Evolutionary conservation across 2,113 vertebrate genomes (phyloP).

Genomic region (Isurus oxyrinchus): DNA sequence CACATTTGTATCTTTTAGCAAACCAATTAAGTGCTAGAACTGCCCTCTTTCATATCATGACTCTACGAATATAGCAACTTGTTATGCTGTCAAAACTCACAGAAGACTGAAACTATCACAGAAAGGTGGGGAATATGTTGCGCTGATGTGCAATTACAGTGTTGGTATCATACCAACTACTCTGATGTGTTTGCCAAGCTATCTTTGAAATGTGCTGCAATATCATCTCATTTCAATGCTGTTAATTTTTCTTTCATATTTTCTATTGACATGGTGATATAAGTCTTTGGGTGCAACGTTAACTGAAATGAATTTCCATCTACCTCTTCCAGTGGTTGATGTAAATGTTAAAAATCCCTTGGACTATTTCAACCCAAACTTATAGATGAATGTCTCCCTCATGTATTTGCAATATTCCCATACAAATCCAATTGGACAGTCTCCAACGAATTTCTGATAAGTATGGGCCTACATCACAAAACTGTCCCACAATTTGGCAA

Average conservation of each 20-base stretch:
- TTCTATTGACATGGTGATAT: not conserved
- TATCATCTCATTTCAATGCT: not conserved
- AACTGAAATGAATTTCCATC: not conserved
- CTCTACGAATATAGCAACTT: not conserved
- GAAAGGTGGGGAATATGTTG: not conserved
- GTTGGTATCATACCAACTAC: not conserved
- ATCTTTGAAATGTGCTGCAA: not conserved
- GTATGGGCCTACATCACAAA: not conserved
- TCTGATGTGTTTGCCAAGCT: not conserved
- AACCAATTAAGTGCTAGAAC: slow-evolving; percentile 27
- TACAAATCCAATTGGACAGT: not conserved
- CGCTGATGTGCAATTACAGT: not conserved
- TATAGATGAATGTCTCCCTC: not conserved
- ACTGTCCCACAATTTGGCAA: not conserved
- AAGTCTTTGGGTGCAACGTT: not conserved
- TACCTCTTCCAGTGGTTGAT: not conserved
- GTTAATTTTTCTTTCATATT: not conserved
- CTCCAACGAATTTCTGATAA: not conserved
- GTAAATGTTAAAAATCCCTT: not conserved
- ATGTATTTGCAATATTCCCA: not conserved
- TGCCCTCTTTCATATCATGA: not conserved
- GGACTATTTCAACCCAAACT: not conserved
- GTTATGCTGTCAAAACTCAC: slow-evolving; percentile 14
- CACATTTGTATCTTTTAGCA: not conserved
- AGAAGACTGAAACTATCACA: not conserved